These are phyloP conservation scores for Festucalex cinctus DNA, from an alignment of 2,113 vertebrate genomes.

Conservation along the genomic window DNA sequence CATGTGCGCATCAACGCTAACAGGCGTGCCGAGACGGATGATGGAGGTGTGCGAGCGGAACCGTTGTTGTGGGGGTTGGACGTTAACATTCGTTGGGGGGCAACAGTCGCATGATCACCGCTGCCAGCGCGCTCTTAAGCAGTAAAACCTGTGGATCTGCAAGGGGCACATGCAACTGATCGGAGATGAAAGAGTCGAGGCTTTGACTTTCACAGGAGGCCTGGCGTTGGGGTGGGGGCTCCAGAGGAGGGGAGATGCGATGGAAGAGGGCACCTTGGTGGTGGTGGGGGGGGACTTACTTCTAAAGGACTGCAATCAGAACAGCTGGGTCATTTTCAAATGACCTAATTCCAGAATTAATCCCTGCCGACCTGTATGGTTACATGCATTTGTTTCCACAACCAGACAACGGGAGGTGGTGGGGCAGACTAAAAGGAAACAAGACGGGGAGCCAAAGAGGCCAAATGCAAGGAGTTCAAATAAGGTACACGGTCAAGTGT, in stretches of 20 bases:
- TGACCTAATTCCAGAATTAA: conserved; percentile 63
- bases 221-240: conserved; percentile 45
- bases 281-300: conserved; percentile 54
- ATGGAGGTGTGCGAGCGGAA: conserved; percentile 61
- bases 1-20: conserved; percentile 70
- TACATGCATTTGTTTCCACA: conserved; percentile 46
- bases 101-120: conserved; percentile 62
- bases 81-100: conserved; percentile 31
- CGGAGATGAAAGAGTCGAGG: conserved; percentile 68
- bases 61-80: conserved; percentile 50
- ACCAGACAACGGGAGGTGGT: conserved; percentile 15
- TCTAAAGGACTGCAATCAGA: conserved; percentile 63
- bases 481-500: conserved; percentile 37
- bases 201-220: conserved; percentile 72
- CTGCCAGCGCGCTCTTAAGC: conserved; percentile 70
- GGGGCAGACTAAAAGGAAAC: neutral
- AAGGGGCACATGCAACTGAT: conserved; percentile 73
- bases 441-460: conserved; percentile 33
- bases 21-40: conserved; percentile 46
- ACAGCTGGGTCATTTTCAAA: conserved; percentile 69
- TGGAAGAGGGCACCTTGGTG: conserved; percentile 14
- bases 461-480: conserved; percentile 50
- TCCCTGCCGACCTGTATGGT: conserved; percentile 46
- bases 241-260: neutral
- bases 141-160: conserved; percentile 73